Evolutionary conservation across 2,113 vertebrate species (phyloP).

Genomic region (Mustela nigripes): DNA sequence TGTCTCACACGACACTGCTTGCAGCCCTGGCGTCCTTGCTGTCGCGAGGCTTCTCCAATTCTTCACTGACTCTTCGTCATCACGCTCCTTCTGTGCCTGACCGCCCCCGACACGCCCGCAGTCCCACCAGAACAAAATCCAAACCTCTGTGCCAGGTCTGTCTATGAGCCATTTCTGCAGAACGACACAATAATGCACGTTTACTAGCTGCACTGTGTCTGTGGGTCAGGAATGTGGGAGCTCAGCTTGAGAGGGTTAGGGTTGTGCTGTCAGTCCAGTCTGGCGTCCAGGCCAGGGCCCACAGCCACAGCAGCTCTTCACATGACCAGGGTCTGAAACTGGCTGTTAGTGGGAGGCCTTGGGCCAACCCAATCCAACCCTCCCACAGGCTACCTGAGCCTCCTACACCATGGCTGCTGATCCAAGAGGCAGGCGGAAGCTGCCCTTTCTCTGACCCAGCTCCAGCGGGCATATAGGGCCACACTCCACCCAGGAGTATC

Average conservation of each 20-base stretch:
- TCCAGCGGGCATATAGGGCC: neutral
- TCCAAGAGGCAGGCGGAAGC: neutral
- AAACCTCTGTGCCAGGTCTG: neutral
- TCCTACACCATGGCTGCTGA: neutral
- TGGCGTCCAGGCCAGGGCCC: neutral
- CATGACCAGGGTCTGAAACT: neutral
- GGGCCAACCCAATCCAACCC: no score
- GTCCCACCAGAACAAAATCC: neutral
- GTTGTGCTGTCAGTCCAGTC: neutral
- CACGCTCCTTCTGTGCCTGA: accelerated
- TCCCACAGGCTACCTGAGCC: neutral
- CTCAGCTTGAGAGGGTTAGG: neutral
- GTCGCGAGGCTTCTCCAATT: accelerated
- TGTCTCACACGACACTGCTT: accelerated
- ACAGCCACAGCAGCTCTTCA: neutral
- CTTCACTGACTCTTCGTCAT: no score
- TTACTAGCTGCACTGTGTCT: accelerated
- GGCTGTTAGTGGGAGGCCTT: neutral
- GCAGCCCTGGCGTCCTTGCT: no score
- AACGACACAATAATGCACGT: no score
- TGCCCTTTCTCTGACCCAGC: neutral
- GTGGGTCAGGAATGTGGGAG: neutral
- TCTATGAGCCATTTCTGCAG: accelerated
- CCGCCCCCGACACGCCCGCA: neutral
- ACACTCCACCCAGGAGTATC: no score